Evolutionary conservation across 2,888 invertebrate species (phyloP).

Genomic region (Lasioglossum malachurum): DNA sequence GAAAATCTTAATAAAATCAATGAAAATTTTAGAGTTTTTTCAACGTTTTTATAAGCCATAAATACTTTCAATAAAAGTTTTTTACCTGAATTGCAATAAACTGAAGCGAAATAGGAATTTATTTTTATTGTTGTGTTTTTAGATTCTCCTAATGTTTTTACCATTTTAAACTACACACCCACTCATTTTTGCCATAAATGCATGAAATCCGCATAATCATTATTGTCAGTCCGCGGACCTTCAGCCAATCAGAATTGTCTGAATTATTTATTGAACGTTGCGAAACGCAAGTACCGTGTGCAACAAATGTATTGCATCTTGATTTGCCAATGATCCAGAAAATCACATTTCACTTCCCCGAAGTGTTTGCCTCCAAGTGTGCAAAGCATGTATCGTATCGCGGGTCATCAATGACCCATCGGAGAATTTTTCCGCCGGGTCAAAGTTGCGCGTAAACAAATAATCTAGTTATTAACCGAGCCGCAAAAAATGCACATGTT

Average conservation of each 20-base stretch:
- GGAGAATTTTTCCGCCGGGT: neutral
- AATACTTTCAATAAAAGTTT: no score
- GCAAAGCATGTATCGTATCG: neutral
- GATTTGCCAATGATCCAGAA: neutral
- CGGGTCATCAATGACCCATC: neutral
- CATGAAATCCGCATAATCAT: no score
- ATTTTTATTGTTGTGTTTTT: no score
- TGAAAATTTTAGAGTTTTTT: no score
- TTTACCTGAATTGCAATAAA: no score
- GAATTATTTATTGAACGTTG: neutral
- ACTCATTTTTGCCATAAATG: no score
- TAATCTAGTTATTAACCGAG: neutral
- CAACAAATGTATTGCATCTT: neutral
- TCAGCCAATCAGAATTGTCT: neutral
- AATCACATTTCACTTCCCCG: neutral
- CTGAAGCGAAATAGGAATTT: no score
- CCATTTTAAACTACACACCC: no score
- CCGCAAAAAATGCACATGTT: slow-evolving; percentile 8
- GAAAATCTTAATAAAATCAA: no score
- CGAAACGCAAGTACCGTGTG: neutral
- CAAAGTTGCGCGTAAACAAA: neutral
- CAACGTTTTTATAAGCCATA: no score
- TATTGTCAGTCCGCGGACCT: neutral
- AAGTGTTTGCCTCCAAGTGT: neutral
- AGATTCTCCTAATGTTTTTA: no score